Conservation (phyloP, 2,888 invertebrate genomes). For the Pterostichus madidus region DNA sequence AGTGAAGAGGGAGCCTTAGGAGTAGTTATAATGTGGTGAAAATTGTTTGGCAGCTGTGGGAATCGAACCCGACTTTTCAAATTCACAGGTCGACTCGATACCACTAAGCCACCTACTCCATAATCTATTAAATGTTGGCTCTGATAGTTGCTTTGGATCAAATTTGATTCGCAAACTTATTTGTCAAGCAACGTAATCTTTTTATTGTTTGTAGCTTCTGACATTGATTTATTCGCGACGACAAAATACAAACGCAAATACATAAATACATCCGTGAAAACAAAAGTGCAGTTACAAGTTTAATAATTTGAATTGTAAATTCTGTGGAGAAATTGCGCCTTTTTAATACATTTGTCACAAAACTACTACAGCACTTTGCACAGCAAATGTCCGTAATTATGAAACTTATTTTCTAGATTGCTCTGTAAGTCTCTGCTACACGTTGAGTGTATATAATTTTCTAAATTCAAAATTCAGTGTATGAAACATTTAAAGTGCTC, state of each 20-base stretch:
- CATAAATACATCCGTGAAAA: neutral
- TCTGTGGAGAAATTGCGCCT: constrained; percentile 15
- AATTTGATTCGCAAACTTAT: too few relatives aligned
- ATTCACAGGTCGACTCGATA: too few relatives aligned
- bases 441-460: constrained; percentile 40
- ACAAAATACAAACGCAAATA: neutral
- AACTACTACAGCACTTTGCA: neutral
- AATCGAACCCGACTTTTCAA: too few relatives aligned
- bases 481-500: constrained; percentile 10
- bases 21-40: too few relatives aligned
- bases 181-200: too few relatives aligned
- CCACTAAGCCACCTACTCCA: too few relatives aligned
- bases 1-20: too few relatives aligned
- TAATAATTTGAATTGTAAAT: constrained; percentile 23
- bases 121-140: too few relatives aligned
- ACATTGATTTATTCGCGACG: neutral
- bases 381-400: constrained; percentile 33
- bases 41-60: too few relatives aligned
- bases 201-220: neutral
- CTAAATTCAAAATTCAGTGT: constrained; percentile 47
- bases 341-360: constrained; percentile 51
- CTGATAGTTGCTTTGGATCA: too few relatives aligned
- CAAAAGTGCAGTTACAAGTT: neutral
- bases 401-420: constrained; percentile 45
- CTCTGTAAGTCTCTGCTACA: neutral